A percentile compares a stretch with the other conserved stretches of the same genome.
Evolutionary conservation across 2,797 vertebrate species (phyloP).

Genomic region (Danio choprae): DNA sequence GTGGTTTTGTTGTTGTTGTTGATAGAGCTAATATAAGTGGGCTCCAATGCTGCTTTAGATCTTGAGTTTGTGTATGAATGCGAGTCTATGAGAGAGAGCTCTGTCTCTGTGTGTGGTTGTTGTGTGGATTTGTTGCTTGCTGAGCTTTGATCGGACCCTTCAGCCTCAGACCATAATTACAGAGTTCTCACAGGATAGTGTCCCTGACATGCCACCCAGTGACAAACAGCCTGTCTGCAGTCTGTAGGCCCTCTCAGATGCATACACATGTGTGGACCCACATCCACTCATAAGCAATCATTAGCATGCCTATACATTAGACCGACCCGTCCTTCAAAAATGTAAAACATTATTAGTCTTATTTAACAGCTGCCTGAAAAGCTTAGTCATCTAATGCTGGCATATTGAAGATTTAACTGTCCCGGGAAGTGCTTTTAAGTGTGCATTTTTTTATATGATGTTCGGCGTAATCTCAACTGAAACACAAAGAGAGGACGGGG

Average conservation of each 20-base stretch:
- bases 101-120: constrained; percentile 46
- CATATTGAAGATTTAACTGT: background rate
- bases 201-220: constrained; percentile 60
- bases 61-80: constrained; percentile 18
- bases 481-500: no score
- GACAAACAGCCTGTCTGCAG: constrained; percentile 62
- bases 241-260: constrained; percentile 56
- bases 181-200: constrained; percentile 66
- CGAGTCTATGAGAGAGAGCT: constrained; percentile 4
- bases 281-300: constrained; percentile 40
- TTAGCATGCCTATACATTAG: constrained; percentile 21
- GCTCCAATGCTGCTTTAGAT: background rate
- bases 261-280: constrained; percentile 22
- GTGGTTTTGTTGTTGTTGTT: no score
- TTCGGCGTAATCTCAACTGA: no score
- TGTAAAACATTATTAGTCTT: background rate
- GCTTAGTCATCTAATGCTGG: background rate
- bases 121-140: constrained; percentile 50
- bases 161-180: constrained; percentile 55
- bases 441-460: no score
- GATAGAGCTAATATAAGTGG: no score
- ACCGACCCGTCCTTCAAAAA: background rate
- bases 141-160: constrained; percentile 50
- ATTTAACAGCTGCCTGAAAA: background rate
- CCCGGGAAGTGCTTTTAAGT: background rate